Percentiles rank a stretch among this genome's conserved stretches.
Conservation (phyloP, 2,797 vertebrate genomes). For the Chelidonichthys spinosus region DNA sequence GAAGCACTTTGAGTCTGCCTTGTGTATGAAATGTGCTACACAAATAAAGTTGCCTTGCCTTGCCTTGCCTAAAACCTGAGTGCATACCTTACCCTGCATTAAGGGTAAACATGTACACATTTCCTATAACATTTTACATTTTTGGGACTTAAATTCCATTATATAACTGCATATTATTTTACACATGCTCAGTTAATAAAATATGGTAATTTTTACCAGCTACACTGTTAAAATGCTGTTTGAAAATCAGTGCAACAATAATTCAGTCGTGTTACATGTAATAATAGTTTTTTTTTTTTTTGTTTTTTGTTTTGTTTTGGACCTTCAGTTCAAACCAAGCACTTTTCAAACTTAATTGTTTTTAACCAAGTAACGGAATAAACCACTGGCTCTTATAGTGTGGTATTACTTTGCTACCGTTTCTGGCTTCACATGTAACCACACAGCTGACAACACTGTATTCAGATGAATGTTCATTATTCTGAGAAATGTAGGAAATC, state of each 20-base stretch:
- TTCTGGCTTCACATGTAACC: neutral
- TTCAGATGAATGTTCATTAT: neutral
- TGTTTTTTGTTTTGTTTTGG: neutral
- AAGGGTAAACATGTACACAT: neutral
- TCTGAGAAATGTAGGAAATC: constrained; percentile 23
- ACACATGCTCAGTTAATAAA: neutral
- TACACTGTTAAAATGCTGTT: neutral
- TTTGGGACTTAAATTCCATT: neutral
- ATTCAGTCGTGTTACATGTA: neutral
- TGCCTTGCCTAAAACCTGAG: too few species aligned
- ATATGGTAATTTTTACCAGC: neutral
- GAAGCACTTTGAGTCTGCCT: too few species aligned
- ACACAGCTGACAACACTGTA: neutral
- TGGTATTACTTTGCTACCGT: neutral
- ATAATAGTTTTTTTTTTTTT: neutral
- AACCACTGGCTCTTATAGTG: neutral
- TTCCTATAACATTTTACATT: neutral
- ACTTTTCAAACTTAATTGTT: neutral
- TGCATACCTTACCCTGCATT: neutral
- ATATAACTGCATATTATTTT: neutral
- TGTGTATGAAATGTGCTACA: too few species aligned
- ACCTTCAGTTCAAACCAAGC: neutral
- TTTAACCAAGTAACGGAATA: neutral
- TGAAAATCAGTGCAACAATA: neutral
- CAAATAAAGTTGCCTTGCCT: too few species aligned